Base-by-base conservation (phyloP, 2,888 invertebrate species). In the Matsumyia berberina region DNA sequence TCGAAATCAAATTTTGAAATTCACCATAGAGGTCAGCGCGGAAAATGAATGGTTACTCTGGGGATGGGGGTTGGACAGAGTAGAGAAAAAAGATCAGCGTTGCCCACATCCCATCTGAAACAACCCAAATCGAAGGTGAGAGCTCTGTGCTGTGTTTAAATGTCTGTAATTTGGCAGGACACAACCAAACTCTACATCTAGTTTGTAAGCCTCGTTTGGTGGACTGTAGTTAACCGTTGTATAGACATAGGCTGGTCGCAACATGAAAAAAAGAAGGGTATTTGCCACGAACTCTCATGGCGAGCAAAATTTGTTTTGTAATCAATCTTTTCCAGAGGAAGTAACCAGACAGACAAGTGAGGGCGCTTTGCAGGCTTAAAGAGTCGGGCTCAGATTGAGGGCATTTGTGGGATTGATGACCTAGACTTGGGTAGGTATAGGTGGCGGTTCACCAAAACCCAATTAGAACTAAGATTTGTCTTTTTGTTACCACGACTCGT, bases 81-180 rank as follows among this genome's bases (percentile, higher is more conserved):
- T n/a, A n/a, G n/a, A n/a, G n/a, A n/a, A n/a, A n/a, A n/a, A n/a
- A n/a, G n/a, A n/a, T n/a, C n/a, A n/a, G n/a, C n/a, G n/a, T n/a
- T n/a, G n/a, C n/a, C n/a, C n/a, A 11, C 17, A n/a, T 44, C 8
- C 42, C 19, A 49, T 19, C 29, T 31, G 5, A 19, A 37, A 11
- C 53, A 17, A 57, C 46, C 44, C 53, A 73, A 62, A 73, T 44
- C 35, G 73, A 44, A 73, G 35, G 31, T 29, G 35, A 17, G 15
- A n/a, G 17, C 17, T 35, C 31, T 37, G 7, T 19, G 35, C 53
- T 42, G 29, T 60, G 31, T 9, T 31, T 17, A 39, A 73, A 73
- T 73, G 53, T 31, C 53, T 73, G 62, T 73, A 64, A 73, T 73
- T 73, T 73, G 73, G 73, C 73, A 73, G 31, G n/a, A 42, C 17